Percentiles rank a stretch among this genome's conserved stretches.
These are phyloP conservation scores for Perizoma flavofasciatum DNA, from an alignment of 2,888 invertebrate species.

Conservation along the genomic window DNA sequence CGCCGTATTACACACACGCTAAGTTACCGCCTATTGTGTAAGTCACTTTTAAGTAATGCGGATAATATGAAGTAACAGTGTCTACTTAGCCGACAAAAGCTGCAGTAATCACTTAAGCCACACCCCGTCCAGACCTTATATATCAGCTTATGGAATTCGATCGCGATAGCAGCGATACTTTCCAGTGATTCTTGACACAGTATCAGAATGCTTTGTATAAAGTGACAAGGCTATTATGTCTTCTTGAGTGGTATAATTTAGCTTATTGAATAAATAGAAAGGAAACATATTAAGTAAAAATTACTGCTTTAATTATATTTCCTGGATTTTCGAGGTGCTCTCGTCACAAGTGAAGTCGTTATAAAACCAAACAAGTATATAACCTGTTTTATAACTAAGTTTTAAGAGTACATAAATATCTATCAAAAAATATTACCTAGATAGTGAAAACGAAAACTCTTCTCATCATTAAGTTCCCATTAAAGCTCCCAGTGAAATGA, in stretches of 20 bases:
- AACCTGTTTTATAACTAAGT: too few relatives aligned
- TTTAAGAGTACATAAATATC: too few relatives aligned
- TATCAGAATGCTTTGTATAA: constrained; percentile 20
- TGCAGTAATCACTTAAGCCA: constrained; percentile 81
- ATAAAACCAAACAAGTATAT: too few relatives aligned
- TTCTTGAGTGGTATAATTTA: constrained; percentile 36
- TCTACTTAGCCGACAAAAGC: constrained; percentile 53
- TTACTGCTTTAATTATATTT: too few relatives aligned
- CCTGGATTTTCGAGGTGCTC: too few relatives aligned
- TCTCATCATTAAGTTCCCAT: constrained; percentile 41
- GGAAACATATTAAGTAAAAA: too few relatives aligned
- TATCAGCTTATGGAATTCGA: constrained; percentile 67
- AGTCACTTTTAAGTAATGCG: constrained; percentile 33
- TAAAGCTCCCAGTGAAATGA: constrained; percentile 43
- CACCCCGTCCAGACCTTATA: constrained; percentile 64
- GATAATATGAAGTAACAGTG: constrained; percentile 40
- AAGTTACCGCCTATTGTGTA: constrained; percentile 26
- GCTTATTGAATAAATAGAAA: neutral
- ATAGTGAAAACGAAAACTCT: neutral
- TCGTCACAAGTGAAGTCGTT: too few relatives aligned
- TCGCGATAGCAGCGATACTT: constrained; percentile 59
- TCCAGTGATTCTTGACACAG: constrained; percentile 32
- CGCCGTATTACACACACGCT: constrained; percentile 13
- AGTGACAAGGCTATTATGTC: constrained; percentile 17
- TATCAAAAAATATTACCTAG: too few relatives aligned